Percentiles rank a stretch among this genome's conserved stretches.
Evolutionary conservation across 2,797 vertebrate genomes (phyloP).

Genomic region (Buphagus erythrorhynchus): DNA sequence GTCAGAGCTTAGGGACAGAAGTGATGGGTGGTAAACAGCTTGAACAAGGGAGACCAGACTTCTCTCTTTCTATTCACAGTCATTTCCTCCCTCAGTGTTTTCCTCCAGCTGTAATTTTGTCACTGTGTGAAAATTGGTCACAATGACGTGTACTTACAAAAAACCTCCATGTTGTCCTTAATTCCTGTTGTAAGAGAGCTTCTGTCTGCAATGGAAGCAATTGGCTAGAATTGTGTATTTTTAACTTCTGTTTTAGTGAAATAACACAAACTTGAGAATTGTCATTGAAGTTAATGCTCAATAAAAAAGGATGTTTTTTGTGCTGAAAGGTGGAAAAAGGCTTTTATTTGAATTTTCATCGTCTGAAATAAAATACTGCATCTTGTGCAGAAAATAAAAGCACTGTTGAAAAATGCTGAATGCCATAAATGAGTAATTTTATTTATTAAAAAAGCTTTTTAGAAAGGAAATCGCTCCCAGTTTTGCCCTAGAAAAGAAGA

Average conservation of each 20-base stretch:
- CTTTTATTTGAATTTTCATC: background rate
- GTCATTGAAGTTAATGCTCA: background rate
- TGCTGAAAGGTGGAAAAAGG: background rate
- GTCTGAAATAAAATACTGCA: background rate
- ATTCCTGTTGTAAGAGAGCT: background rate
- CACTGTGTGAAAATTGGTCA: background rate
- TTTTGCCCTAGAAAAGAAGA: conserved; percentile 9
- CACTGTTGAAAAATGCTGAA: background rate
- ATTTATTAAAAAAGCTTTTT: background rate
- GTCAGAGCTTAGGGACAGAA: background rate
- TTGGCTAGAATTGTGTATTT: background rate
- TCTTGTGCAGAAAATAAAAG: background rate
- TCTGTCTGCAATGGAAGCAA: background rate
- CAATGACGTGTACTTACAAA: background rate
- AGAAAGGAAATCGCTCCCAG: background rate
- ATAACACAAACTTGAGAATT: background rate
- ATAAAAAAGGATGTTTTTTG: background rate
- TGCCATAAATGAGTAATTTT: background rate
- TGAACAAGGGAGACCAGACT: background rate
- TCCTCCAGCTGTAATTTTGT: background rate
- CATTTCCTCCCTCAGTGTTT: background rate
- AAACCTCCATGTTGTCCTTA: background rate
- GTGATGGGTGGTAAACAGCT: background rate
- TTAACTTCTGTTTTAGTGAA: background rate
- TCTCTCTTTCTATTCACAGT: background rate